A percentile compares a stretch with the other conserved stretches of the same genome.
phyloP scores from a whole-genome alignment of 2,888 invertebrate species.

The Machimus rusticus region DNA sequence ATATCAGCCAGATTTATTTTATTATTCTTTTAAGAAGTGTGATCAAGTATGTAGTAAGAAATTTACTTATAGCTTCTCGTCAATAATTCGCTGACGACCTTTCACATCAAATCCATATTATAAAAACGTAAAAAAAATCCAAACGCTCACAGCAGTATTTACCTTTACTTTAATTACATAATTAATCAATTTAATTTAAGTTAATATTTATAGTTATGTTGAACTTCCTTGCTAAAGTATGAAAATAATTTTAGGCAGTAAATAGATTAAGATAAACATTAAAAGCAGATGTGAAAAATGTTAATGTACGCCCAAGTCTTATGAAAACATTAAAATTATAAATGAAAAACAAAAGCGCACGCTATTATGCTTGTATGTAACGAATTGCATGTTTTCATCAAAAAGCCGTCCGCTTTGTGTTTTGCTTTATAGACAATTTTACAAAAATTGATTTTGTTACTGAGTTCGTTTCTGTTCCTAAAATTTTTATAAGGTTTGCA shows the following conservation, averaged over 20 bases:
- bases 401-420: conserved; percentile 22
- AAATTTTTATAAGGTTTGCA: neutral
- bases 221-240: neutral
- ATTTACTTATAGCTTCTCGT: neutral
- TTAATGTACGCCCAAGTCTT: conserved; percentile 63
- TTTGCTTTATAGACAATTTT: conserved; percentile 10
- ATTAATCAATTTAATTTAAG: neutral
- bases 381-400: conserved; percentile 29
- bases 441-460: neutral
- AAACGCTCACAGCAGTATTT: neutral
- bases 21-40: neutral
- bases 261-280: conserved; percentile 17
- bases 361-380: conserved; percentile 17
- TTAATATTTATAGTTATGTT: neutral
- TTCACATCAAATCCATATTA: neutral
- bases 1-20: neutral
- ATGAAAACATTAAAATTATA: conserved; percentile 52
- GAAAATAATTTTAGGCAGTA: conserved; percentile 15
- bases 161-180: neutral
- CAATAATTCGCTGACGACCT: neutral
- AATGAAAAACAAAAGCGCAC: conserved; percentile 13
- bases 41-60: neutral
- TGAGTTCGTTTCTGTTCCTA: neutral
- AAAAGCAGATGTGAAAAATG: conserved; percentile 43
- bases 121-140: neutral